phyloP scores from a whole-genome alignment of 2,888 invertebrate species.

The Drosophila robusta region DNA sequence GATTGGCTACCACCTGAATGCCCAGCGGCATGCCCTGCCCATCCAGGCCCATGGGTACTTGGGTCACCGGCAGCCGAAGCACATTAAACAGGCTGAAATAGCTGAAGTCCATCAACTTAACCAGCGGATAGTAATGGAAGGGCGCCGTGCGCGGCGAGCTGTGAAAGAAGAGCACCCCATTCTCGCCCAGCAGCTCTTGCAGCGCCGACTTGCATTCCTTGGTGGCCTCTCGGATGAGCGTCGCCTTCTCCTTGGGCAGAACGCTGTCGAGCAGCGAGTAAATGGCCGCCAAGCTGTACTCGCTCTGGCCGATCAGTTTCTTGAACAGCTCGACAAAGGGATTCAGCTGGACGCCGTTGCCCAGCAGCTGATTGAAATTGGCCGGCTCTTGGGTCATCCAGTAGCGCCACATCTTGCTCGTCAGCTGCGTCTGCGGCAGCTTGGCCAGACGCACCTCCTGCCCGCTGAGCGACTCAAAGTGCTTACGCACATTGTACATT shows the following conservation, averaged over 20 bases:
- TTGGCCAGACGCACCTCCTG: constrained; percentile 74
- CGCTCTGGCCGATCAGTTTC: constrained; percentile 87
- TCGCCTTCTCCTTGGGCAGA: constrained; percentile 88
- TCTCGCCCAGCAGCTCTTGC: constrained; percentile 89
- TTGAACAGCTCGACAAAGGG: constrained; percentile 87
- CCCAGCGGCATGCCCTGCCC: constrained; percentile 94
- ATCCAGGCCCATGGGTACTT: constrained; percentile 92
- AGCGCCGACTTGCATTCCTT: constrained; percentile 87
- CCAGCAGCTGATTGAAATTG: constrained; percentile 88
- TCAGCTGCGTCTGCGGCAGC: constrained; percentile 84
- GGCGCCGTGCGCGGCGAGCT: constrained; percentile 92
- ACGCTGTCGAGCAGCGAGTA: constrained; percentile 88
- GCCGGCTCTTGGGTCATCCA: constrained; percentile 90
- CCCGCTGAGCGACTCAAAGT: constrained; percentile 84
- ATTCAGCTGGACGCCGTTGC: constrained; percentile 87
- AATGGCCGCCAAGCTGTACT: constrained; percentile 89
- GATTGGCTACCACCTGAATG: constrained; percentile 93
- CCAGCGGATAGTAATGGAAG: constrained; percentile 91
- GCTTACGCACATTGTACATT: constrained; percentile 86
- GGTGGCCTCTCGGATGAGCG: constrained; percentile 88
- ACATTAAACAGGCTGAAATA: constrained; percentile 95
- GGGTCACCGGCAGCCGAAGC: constrained; percentile 91
- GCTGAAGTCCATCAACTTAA: constrained; percentile 93
- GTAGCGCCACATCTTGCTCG: constrained; percentile 90
- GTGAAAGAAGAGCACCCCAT: constrained; percentile 94